Conservation (phyloP, 2,888 invertebrate genomes). For the Leptura quadrifasciata region DNA sequence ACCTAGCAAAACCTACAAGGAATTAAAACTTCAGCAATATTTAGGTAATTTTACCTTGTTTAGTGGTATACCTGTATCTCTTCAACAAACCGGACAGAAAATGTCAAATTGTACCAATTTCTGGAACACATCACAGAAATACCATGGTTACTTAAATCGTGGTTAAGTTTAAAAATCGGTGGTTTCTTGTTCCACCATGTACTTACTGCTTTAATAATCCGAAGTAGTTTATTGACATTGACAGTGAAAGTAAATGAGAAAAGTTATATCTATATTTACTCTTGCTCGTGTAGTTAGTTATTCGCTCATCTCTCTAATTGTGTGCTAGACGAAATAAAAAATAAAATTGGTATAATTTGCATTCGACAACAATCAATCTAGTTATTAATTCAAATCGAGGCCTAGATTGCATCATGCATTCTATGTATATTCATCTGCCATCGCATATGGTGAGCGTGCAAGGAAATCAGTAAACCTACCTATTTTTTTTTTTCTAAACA, state of each 20-base stretch:
- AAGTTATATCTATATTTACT: constrained; percentile 7
- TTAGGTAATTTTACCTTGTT: too few species aligned
- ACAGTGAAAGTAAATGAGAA: constrained; percentile 49
- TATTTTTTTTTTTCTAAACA: too few species aligned
- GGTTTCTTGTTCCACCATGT: constrained; percentile 41
- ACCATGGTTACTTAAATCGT: too few species aligned
- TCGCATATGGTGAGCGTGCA: constrained; percentile 3
- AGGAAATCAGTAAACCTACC: constrained; percentile 1
- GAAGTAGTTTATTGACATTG: constrained; percentile 49
- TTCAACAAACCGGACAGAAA: too few species aligned
- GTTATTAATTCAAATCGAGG: constrained; percentile 8
- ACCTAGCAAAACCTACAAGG: too few species aligned
- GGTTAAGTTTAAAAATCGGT: constrained; percentile 34
- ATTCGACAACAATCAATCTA: constrained; percentile 26
- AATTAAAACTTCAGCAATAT: too few species aligned
- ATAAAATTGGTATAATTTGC: constrained; percentile 21
- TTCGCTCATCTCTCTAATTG: constrained; percentile 14
- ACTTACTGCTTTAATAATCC: constrained; percentile 20
- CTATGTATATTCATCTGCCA: background rate
- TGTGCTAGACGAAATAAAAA: constrained; percentile 32
- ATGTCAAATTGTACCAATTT: too few species aligned
- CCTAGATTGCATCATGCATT: constrained; percentile 19
- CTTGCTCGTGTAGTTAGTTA: constrained; percentile 4
- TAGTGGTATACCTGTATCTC: too few species aligned
- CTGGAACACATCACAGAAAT: too few species aligned